Evolutionary conservation across 2,113 vertebrate genomes (phyloP), one percentile per base, ranked within the genome.

Genomic region (Oryzias javanicus): DNA sequence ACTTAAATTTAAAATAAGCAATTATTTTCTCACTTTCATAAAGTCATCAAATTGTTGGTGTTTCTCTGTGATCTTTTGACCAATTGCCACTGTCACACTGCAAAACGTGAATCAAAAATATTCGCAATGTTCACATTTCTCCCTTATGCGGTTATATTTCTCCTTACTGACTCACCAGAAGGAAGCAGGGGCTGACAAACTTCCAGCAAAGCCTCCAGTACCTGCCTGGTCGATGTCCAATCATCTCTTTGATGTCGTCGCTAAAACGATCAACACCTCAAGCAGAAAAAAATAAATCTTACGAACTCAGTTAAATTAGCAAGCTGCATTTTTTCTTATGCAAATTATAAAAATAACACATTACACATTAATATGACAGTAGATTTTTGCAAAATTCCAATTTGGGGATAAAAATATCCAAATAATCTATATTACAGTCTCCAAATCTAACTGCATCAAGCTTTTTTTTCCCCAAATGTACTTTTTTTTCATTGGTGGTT

Each of bases 121-220:
- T 29, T 8, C n/a, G n/a, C n/a, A n/a, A n/a, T n/a, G n/a, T 29
- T 6, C 6, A 6, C 27, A 12, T 53, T 22, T 42, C 20, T n/a
- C 6, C 42, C 12, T 13, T 5, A 27, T 45, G 14, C 4, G 17
- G 6, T 29, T 29, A 7, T 29, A 7, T 29, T 29, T 24, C n/a
- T 27, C 6, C 25, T 1, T 25, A 4, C 8, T 2, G 0, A 60
- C 88, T 90, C 81, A 95, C 94, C 92, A 96, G 79, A 7, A 96
- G 93, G 69, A 95, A 95, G 76, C 94, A 95, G 40, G 94, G 94
- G 49, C 94, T 96, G 69, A 95, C 93, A 76, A 94, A 93, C 86
- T 96, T 96, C 94, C 94, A 96, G 86, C 94, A 96, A 57, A 96
- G 79, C 60, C 94, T 88, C 94, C 94, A 96, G 86, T 96, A 96